Evolutionary conservation across 2,797 vertebrate species (phyloP), one percentile per base, ranked within the genome.

Genomic region (Atherinosoma microstoma): DNA sequence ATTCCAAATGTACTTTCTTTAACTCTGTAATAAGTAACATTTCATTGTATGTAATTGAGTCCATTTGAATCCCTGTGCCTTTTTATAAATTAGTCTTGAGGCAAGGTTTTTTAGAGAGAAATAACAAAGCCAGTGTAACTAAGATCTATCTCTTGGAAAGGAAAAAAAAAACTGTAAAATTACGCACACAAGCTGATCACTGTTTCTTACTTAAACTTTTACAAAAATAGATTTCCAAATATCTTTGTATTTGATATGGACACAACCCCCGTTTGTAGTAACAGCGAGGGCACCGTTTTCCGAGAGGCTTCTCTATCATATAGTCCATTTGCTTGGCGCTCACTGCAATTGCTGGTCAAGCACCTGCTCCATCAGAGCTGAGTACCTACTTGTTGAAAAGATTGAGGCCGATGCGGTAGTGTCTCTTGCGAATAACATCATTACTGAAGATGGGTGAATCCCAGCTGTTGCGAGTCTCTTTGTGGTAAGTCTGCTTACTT

Each of bases 361-460:
- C 45, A 0, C 11, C 67, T 53, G 73, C 78, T 79, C 70, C 58
- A 29, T 63, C 58, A 30, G 35, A 76, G 71, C 61, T 0, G 64
- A 78, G 72, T 34, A 96, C 98, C 89, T 96, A 99, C 98, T 99
- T 99, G 94, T 99, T 99, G 87, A 99, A 99, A 78, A 99, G 97
- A 78, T 99, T 99, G 82, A 99, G 95, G 62, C 98, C 98, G 3
- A 99, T 99, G 89, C 98, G 96, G 76, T 99, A 99, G 90, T 99
- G 96, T 54, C 98, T 93, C 87, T 99, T 99, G 83, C 98, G 96
- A 84, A 98, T 97, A 73, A 98, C 90, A 24, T 99, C 98, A 0
- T 99, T 98, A 87, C 98, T 99, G 92, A 98, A 99, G 75, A 98
- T 97, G 5, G 98, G 98, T 0, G 98, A 99, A 93, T 99, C 98